Percentiles rank a stretch among this genome's conserved stretches.
Conservation (phyloP, 2,888 invertebrate genomes). For the Polymixis lichenea region DNA sequence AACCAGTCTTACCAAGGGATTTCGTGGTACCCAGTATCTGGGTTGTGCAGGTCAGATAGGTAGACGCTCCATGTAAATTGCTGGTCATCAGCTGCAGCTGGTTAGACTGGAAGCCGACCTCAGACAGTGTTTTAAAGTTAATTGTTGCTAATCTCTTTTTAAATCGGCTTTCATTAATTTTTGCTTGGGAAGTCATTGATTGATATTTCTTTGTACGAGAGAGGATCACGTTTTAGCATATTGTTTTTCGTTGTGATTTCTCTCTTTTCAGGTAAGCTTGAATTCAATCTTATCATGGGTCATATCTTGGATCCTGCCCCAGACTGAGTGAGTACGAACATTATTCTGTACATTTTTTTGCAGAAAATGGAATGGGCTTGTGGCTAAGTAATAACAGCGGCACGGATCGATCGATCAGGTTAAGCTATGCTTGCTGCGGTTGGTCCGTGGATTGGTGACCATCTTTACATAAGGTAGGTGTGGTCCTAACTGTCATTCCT, state of each 20-base stretch:
- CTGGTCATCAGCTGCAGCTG: background rate
- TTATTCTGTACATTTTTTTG: no score
- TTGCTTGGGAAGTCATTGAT: constrained; percentile 9
- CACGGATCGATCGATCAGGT: no score
- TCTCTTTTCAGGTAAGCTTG: constrained; percentile 71
- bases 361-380: no score
- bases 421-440: no score
- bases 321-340: no score
- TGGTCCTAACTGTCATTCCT: no score
- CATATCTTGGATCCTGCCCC: no score
- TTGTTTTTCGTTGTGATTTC: constrained; percentile 50
- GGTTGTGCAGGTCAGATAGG: no score
- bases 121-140: constrained; percentile 18
- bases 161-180: constrained; percentile 16
- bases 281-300: no score
- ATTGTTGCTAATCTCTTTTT: constrained; percentile 28
- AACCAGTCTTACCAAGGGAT: background rate
- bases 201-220: constrained; percentile 17
- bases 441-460: no score
- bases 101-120: background rate
- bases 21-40: background rate
- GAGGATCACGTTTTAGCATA: constrained; percentile 4
- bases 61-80: background rate
- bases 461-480: no score
- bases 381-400: no score